Base-by-base conservation (phyloP, 1,140 invertebrate genomes). In the Brachionus plicatilis region DNA sequence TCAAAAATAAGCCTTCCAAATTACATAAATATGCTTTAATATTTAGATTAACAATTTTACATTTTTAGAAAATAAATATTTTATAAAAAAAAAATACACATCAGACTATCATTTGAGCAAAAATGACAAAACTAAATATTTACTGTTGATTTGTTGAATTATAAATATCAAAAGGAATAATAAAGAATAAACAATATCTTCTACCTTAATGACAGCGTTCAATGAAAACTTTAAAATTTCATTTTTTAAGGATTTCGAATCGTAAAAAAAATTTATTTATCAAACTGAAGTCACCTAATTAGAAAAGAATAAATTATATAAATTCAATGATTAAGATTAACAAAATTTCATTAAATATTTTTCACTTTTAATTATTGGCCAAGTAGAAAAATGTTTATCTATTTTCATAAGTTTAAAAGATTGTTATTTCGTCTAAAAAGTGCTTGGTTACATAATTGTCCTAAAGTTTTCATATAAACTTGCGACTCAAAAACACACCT, bases 391-490 rank as follows among this genome's bases (percentile, higher is more conserved):
- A 60, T 60, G 53, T 60, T 60, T 60, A 60, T 60, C 53, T 60
- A 60, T 60, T 60, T 60, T 60, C 17, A 9, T 9, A 24, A 60
- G 27, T 9, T 60, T 60, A 9, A 60, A 20, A 27, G 20, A 60
- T 72, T 43, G 33, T 41, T 72, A 41, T 43, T 43, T 20, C 43
- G n/a, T 72, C 17, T 41, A 17, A 17, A 72, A 43, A 72, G 66
- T 70, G 66, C 68, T 43, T 72, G 37, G 33, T 72, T 72, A 43
- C 68, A 72, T 72, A 72, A 72, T 72, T 72, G 33, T 72, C 68
- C 41, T 72, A 43, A 72, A 72, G 53, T 60, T 60, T 60, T 60
- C 20, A 7, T 60, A 24, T 60, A 60, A 60, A 60, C 17, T 60
- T 60, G 53, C 9, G 53, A 60, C 20, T 60, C 53, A 60, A 60